Base-by-base conservation (phyloP, 2,888 invertebrate species). In the Pediacus dermestoides region DNA sequence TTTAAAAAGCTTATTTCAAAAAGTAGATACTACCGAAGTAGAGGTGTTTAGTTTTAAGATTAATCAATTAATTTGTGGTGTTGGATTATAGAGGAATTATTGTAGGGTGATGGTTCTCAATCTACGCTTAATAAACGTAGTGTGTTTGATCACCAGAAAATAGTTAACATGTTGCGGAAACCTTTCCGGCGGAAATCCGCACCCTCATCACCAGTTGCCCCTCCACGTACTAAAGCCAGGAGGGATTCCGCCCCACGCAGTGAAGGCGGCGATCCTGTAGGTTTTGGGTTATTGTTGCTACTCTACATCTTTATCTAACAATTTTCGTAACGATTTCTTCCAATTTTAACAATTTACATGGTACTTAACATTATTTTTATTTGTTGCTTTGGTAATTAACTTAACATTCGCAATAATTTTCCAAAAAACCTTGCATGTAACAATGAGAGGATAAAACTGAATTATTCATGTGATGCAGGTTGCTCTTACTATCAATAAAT, bases 151-250 rank as follows among this genome's bases (percentile, higher is more conserved):
- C 74, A 74, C 52, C 76, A 76, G 27, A 71, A 65, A 53, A 74
- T 82, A 69, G 79, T 80, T 65, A 77, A 75, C 66, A 70, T 82
- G 60, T 74, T 83, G 54, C 73, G 77, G 49, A 75, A 81, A 57
- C 82, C 82, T 23, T 83, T 83, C 66, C 73, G 80, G 48, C 78
- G 82, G 68, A 81, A 81, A 68, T 80, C 81, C 21, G 79, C 75
- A 14, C 80, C 80, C 3, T 76, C 78, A 42, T 80, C 80, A 48
- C 80, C 80, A 2, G 74, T 79, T 26, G 70, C 78, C 35, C 77
- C 79, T 2, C 76, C 78, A 30, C 74, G 77, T 23, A 64, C 63
- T 30, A 65, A 61, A 42, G 58, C 60, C 27, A 59, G 68, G 37
- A 60, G 68, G 38, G 68, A 67, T 50, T 70, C 70, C n/a, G 60